Evolutionary conservation across 2,113 vertebrate species (phyloP).

Genomic region (Sphyrna mokarran): DNA sequence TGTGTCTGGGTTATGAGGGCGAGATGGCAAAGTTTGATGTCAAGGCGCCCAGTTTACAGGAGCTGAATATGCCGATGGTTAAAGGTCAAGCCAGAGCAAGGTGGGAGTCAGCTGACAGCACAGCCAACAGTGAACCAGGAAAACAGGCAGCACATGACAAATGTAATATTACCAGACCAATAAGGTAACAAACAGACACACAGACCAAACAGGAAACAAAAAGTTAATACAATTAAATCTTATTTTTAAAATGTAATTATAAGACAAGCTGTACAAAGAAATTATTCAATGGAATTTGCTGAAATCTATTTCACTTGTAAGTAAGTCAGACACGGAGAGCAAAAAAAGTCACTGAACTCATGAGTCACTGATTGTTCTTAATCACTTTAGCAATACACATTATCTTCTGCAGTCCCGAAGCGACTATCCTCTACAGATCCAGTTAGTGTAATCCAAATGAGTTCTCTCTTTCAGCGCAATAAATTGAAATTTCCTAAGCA

Average conservation of each 20-base stretch:
- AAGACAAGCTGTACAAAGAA: not conserved
- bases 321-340: not conserved
- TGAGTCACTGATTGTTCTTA: not conserved
- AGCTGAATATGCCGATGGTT: not conserved
- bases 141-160: not conserved
- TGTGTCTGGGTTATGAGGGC: not conserved
- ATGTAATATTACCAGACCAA: not conserved
- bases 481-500: not conserved
- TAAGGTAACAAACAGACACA: conserved; percentile 7
- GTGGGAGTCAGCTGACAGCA: not conserved
- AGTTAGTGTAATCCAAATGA: conserved; percentile 26
- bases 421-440: not conserved
- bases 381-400: not conserved
- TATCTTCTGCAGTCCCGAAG: not conserved
- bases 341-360: not conserved
- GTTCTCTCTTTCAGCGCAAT: not conserved
- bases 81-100: not conserved
- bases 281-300: not conserved
- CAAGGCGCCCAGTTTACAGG: not conserved
- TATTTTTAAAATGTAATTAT: conserved; percentile 13
- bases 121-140: not conserved
- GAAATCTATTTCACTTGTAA: conserved; percentile 1
- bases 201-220: not conserved
- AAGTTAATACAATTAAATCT: not conserved
- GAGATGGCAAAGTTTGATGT: not conserved